These are phyloP conservation scores for Hirundo rustica DNA, from an alignment of 2,797 vertebrate species.

Conservation along the genomic window DNA sequence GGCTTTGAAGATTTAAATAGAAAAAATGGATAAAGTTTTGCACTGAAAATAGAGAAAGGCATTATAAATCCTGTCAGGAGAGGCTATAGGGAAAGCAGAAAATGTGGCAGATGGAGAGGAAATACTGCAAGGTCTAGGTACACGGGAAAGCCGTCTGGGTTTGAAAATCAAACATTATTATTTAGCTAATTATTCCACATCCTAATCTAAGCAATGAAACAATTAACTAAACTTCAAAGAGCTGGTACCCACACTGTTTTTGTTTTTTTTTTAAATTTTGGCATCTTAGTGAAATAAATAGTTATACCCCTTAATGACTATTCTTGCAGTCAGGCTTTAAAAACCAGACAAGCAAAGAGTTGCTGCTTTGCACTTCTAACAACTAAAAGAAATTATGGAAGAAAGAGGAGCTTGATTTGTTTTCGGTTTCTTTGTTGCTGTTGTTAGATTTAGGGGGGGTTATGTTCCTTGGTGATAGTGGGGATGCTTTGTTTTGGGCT, in stretches of 20 bases:
- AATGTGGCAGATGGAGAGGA: not conserved
- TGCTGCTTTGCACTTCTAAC: not conserved
- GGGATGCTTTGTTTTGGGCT: not conserved
- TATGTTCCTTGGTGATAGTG: not conserved
- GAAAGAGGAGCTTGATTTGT: not conserved
- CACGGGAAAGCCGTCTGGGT: not conserved
- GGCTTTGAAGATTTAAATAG: not conserved
- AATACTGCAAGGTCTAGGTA: not conserved
- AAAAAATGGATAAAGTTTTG: not conserved
- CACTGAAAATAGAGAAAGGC: not conserved
- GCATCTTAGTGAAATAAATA: not conserved
- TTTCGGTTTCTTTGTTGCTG: not conserved
- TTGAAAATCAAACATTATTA: not conserved
- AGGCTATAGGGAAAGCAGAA: not conserved
- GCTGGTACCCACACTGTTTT: not conserved
- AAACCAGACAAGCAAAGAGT: not conserved
- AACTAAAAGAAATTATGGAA: not conserved
- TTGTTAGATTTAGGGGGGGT: not conserved
- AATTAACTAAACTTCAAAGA: conserved; percentile 34
- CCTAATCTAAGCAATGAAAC: conserved; percentile 4
- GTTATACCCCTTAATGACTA: not conserved
- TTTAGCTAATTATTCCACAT: conserved; percentile 10
- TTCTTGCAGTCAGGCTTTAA: not conserved
- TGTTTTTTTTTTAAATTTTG: not conserved
- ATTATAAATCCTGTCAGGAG: not conserved